These are phyloP conservation scores for Nothoprocta pentlandii DNA, from an alignment of 2,113 vertebrate genomes.

Conservation along the genomic window DNA sequence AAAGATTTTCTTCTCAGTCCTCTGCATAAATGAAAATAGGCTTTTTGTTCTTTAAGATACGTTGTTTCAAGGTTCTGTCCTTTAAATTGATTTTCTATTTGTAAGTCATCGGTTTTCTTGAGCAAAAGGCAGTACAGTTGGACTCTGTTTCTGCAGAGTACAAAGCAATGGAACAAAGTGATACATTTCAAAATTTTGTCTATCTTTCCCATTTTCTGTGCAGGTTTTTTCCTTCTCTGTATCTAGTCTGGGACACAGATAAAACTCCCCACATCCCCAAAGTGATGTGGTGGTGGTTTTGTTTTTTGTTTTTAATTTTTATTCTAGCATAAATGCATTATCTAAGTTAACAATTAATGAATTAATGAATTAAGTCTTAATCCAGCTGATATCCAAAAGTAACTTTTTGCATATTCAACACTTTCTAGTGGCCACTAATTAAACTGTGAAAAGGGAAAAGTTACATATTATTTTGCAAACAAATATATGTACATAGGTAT, in stretches of 20 bases:
- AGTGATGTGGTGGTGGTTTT: not conserved
- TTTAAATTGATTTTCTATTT: not conserved
- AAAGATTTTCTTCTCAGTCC: not conserved
- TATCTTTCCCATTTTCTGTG: not conserved
- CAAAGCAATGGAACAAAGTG: not conserved
- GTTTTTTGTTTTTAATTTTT: not conserved
- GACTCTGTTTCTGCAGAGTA: not conserved
- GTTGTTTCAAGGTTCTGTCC: not conserved
- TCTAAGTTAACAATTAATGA: not conserved
- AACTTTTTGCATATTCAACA: not conserved
- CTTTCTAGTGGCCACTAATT: not conserved
- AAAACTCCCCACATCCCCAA: not conserved
- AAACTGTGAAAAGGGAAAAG: not conserved
- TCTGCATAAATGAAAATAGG: not conserved
- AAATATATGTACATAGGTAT: not conserved
- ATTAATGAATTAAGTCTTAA: not conserved
- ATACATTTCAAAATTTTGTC: not conserved
- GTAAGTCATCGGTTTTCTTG: not conserved
- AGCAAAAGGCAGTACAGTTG: not conserved
- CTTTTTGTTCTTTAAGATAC: not conserved
- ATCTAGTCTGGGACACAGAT: not conserved
- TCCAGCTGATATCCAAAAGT: not conserved
- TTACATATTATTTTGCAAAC: not conserved
- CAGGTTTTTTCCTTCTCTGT: not conserved
- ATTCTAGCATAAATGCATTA: not conserved